phyloP scores from a whole-genome alignment of 2,113 vertebrate species.

The Leptobrachium ailaonicum region DNA sequence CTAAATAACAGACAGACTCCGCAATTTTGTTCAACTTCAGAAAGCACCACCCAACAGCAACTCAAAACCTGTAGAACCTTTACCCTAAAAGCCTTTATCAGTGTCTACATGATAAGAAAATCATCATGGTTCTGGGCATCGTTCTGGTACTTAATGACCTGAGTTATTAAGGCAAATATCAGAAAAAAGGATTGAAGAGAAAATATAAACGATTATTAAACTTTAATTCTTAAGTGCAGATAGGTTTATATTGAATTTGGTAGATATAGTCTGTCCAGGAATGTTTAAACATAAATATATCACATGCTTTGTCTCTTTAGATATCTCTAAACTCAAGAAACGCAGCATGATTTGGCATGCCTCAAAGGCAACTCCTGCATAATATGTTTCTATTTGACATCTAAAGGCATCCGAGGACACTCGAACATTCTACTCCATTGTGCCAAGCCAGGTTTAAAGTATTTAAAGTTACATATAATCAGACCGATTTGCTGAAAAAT shows the following conservation, averaged over 20 bases:
- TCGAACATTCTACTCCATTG: constrained; percentile 15
- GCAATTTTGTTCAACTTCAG: too few relatives aligned
- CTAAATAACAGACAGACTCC: too few relatives aligned
- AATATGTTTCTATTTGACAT: constrained; percentile 42
- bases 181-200: background rate
- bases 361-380: constrained; percentile 37
- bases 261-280: constrained; percentile 23
- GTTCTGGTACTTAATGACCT: background rate
- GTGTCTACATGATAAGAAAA: too few relatives aligned
- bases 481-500: constrained; percentile 43
- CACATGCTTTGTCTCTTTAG: constrained; percentile 27
- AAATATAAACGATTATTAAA: constrained; percentile 1
- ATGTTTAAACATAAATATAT: constrained; percentile 30
- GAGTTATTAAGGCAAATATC: background rate
- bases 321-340: constrained; percentile 27
- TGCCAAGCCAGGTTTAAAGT: constrained; percentile 44
- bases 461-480: constrained; percentile 46
- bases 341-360: constrained; percentile 41
- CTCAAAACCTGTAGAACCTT: too few relatives aligned
- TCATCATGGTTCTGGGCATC: too few relatives aligned
- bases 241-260: constrained; percentile 10
- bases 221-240: constrained; percentile 6
- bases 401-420: constrained; percentile 49
- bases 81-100: too few relatives aligned
- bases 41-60: too few relatives aligned